These are phyloP conservation scores for Synanthedon vespiformis DNA, from an alignment of 2,888 invertebrate genomes.

Conservation along the genomic window DNA sequence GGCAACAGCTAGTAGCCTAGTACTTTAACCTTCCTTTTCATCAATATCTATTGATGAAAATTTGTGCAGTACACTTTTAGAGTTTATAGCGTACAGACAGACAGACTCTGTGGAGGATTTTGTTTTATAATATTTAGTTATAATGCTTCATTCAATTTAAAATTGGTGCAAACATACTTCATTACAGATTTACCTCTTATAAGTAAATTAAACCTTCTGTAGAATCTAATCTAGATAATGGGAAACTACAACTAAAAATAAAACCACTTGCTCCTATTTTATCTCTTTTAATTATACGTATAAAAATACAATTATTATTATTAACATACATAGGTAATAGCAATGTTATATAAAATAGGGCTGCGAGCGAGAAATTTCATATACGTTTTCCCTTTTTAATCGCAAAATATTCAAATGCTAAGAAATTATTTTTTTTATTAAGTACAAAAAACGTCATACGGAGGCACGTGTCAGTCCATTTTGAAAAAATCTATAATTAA, in stretches of 20 bases:
- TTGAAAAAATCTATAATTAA: background rate
- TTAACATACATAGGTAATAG: slow-evolving; percentile 50
- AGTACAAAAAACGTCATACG: slow-evolving; percentile 33
- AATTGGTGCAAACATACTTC: no score
- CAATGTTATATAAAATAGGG: slow-evolving; percentile 14
- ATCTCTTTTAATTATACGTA: slow-evolving; percentile 48
- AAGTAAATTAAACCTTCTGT: no score
- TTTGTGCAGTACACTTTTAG: no score
- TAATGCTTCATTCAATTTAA: no score
- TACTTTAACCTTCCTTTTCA: no score
- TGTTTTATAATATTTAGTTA: no score
- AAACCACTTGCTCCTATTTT: background rate
- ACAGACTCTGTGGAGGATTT: no score
- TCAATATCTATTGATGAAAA: no score
- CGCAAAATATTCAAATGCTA: slow-evolving; percentile 37
- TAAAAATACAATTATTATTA: slow-evolving; percentile 64
- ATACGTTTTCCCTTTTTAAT: slow-evolving; percentile 33
- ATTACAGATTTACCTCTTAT: no score
- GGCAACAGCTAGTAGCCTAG: no score
- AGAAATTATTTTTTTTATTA: slow-evolving; percentile 18
- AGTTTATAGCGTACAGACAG: no score
- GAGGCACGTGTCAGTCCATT: slow-evolving; percentile 46
- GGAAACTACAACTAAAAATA: background rate
- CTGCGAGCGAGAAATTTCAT: slow-evolving; percentile 43
- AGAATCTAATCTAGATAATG: no score